Evolutionary conservation across 2,888 invertebrate genomes (phyloP).

Genomic region (Mythimna pallens): DNA sequence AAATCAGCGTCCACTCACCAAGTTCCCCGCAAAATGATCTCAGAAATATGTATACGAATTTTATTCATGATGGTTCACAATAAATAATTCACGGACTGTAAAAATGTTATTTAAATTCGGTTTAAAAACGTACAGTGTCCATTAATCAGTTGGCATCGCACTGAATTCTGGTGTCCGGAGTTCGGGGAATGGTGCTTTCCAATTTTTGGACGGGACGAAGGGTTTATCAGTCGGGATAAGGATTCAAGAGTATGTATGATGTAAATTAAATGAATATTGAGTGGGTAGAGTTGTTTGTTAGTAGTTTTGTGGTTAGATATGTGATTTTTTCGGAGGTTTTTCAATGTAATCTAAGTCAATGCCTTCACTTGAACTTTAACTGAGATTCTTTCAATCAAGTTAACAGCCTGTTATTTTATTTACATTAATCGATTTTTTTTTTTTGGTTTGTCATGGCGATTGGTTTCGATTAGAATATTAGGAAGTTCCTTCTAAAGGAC

Average conservation of each 20-base stretch:
- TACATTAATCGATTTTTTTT: no score
- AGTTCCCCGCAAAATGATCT: conserved; percentile 43
- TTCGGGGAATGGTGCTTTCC: conserved; percentile 38
- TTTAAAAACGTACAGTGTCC: conserved; percentile 68
- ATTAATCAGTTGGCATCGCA: conserved; percentile 70
- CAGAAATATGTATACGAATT: conserved; percentile 65
- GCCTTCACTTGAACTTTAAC: no score
- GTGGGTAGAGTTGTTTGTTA: background rate
- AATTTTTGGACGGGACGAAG: conserved; percentile 39
- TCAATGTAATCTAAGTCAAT: background rate
- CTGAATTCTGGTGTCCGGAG: conserved; percentile 50
- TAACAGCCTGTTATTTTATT: no score
- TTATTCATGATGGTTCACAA: conserved; percentile 66
- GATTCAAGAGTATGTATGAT: conserved; percentile 15
- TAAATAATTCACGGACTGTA: conserved; percentile 77
- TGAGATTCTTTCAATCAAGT: no score
- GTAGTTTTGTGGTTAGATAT: background rate
- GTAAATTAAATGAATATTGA: conserved; percentile 36
- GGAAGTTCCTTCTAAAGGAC: no score
- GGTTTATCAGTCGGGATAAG: conserved; percentile 36
- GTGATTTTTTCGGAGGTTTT: background rate
- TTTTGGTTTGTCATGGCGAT: no score
- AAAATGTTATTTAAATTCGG: conserved; percentile 77
- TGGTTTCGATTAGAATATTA: no score
- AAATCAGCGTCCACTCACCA: conserved; percentile 22